Conservation (phyloP, 2,113 vertebrate species). For the Epinephelus lanceolatus region DNA sequence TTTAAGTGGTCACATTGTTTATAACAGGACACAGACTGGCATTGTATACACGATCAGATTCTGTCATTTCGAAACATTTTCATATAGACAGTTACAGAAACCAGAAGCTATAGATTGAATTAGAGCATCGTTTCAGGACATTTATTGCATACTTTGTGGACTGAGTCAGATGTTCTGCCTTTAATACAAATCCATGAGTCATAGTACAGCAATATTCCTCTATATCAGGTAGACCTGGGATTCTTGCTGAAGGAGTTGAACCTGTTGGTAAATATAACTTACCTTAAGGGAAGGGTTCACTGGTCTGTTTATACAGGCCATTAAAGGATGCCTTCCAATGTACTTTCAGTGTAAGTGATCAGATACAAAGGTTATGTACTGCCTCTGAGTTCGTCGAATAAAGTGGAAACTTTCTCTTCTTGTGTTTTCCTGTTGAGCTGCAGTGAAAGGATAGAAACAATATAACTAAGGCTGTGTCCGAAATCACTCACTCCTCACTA, state of each 20-base stretch:
- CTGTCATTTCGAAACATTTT: background rate
- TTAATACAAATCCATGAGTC: constrained; percentile 3
- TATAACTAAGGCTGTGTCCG: background rate
- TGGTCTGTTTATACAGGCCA: background rate
- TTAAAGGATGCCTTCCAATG: background rate
- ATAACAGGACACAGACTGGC: background rate
- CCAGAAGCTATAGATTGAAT: background rate
- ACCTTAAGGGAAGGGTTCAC: background rate
- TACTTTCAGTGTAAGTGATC: too few species aligned
- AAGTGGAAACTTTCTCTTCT: background rate
- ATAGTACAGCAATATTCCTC: background rate
- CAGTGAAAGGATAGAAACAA: background rate
- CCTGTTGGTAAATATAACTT: constrained; percentile 5
- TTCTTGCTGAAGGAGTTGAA: background rate
- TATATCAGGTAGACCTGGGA: background rate
- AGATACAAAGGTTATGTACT: too few species aligned
- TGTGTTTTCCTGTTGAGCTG: background rate
- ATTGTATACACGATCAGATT: too few species aligned
- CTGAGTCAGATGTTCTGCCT: constrained; percentile 35
- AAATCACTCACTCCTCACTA: too few species aligned
- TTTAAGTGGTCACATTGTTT: background rate
- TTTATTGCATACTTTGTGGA: background rate
- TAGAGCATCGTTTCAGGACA: background rate
- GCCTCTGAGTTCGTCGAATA: too few species aligned
- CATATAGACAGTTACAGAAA: background rate